Conservation (phyloP, 2,888 invertebrate species). For the Hydraecia micacea region DNA sequence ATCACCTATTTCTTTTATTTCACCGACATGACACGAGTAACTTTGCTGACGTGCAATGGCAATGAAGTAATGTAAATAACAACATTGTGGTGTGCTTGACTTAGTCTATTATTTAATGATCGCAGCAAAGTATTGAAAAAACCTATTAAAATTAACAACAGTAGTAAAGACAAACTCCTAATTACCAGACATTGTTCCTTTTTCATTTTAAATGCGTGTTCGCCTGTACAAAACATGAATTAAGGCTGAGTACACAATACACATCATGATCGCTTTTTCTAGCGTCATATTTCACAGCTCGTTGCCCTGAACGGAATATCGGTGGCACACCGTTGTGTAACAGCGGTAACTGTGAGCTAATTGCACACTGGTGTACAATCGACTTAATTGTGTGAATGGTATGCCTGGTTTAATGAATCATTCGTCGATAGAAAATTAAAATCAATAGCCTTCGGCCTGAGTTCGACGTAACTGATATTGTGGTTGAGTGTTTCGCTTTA, state of each 20-base stretch:
- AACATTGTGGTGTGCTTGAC: not conserved
- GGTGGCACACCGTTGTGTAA: conserved; percentile 77
- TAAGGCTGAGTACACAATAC: conserved; percentile 51
- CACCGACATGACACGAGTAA: not conserved
- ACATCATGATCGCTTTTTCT: conserved; percentile 65
- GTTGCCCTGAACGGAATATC: conserved; percentile 75
- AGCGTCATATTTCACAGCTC: conserved; percentile 69
- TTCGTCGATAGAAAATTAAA: conserved; percentile 52
- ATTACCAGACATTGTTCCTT: conserved; percentile 14
- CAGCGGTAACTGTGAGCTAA: conserved; percentile 69
- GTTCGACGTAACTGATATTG: conserved; percentile 52
- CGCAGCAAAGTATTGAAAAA: conserved; percentile 2
- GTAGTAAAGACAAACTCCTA: not conserved
- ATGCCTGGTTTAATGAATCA: conserved; percentile 48
- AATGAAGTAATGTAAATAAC: not conserved
- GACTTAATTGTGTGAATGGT: conserved; percentile 63
- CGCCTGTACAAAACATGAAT: conserved; percentile 35
- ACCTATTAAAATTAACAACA: not conserved
- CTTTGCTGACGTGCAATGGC: not conserved
- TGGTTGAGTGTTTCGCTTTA: conserved; percentile 24
- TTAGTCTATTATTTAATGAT: not conserved
- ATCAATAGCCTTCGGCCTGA: conserved; percentile 36
- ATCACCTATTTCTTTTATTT: conserved; percentile 15
- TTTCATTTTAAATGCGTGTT: conserved; percentile 20
- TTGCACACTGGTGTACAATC: conserved; percentile 57